These are phyloP conservation scores for Xestia rhomboidea DNA, from an alignment of 2,888 invertebrate species.

Conservation along the genomic window DNA sequence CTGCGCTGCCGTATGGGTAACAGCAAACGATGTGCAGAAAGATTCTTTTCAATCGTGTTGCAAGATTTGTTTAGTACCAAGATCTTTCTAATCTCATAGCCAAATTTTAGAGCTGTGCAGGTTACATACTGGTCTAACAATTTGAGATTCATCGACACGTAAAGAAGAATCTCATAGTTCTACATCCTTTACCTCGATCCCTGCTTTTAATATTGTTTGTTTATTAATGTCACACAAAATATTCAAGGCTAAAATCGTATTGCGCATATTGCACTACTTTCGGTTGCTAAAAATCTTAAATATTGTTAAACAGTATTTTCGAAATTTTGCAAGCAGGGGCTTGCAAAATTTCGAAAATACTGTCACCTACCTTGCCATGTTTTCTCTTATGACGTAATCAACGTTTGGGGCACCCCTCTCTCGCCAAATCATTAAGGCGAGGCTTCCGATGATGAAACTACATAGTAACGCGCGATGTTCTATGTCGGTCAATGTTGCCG, in stretches of 20 bases:
- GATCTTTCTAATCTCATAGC: not conserved
- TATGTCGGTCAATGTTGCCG: constrained; percentile 87
- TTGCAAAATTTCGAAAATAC: constrained; percentile 17
- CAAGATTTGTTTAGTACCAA: not conserved
- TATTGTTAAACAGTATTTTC: too few species aligned
- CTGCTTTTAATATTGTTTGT: not conserved
- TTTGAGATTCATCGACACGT: too few species aligned
- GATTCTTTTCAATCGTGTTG: constrained; percentile 6
- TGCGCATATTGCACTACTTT: not conserved
- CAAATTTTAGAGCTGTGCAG: too few species aligned
- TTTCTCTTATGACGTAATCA: constrained; percentile 54
- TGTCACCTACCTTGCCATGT: constrained; percentile 24
- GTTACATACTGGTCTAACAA: too few species aligned
- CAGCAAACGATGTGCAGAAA: too few species aligned
- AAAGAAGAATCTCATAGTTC: too few species aligned
- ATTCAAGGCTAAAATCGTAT: not conserved
- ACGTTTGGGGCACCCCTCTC: constrained; percentile 44
- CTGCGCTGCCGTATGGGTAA: too few species aligned
- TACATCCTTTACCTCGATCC: not conserved
- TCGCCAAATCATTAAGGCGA: constrained; percentile 42
- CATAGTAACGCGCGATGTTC: constrained; percentile 57
- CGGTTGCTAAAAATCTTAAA: not conserved
- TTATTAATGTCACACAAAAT: not conserved
- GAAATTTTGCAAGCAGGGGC: too few species aligned
- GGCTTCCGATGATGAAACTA: constrained; percentile 62